A percentile compares a stretch with the other conserved stretches of the same genome.
Evolutionary conservation across 2,113 vertebrate genomes (phyloP).

Genomic region (Dipodomys spectabilis): DNA sequence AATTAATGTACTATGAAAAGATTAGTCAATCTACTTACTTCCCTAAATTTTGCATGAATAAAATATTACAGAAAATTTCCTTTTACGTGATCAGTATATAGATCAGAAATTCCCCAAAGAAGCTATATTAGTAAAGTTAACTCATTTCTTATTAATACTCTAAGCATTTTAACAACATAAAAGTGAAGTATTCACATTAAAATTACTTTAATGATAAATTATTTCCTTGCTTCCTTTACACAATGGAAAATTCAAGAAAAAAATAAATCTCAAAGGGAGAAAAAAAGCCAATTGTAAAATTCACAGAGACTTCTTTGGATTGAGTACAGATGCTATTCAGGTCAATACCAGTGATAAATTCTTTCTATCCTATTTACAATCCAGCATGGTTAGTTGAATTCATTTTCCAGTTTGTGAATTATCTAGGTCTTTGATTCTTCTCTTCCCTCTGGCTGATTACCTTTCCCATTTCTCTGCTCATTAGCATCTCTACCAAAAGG

Average conservation of each 20-base stretch:
- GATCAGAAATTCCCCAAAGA: constrained; percentile 65
- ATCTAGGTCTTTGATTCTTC: constrained; percentile 76
- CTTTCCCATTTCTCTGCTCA: constrained; percentile 63
- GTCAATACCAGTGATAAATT: constrained; percentile 66
- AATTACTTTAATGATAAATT: constrained; percentile 67
- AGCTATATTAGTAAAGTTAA: constrained; percentile 70
- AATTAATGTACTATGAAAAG: constrained; percentile 74
- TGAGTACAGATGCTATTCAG: constrained; percentile 69
- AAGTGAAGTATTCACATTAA: constrained; percentile 60
- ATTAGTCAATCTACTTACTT: constrained; percentile 70
- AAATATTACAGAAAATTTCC: constrained; percentile 75
- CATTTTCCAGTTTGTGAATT: constrained; percentile 81
- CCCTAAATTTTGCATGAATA: constrained; percentile 75
- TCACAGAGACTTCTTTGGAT: constrained; percentile 62
- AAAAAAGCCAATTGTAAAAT: constrained; percentile 75
- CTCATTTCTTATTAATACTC: constrained; percentile 66
- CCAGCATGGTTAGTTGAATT: constrained; percentile 65
- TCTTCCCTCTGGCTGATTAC: constrained; percentile 73
- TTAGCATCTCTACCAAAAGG: constrained; percentile 59
- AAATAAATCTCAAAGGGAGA: constrained; percentile 58
- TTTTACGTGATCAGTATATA: constrained; percentile 71
- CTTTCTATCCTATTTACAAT: constrained; percentile 76
- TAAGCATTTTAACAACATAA: constrained; percentile 53
- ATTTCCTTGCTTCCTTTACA: constrained; percentile 67
- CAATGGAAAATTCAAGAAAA: constrained; percentile 68